These are phyloP conservation scores for Rutilus rutilus DNA, from an alignment of 2,113 vertebrate species.

Conservation along the genomic window DNA sequence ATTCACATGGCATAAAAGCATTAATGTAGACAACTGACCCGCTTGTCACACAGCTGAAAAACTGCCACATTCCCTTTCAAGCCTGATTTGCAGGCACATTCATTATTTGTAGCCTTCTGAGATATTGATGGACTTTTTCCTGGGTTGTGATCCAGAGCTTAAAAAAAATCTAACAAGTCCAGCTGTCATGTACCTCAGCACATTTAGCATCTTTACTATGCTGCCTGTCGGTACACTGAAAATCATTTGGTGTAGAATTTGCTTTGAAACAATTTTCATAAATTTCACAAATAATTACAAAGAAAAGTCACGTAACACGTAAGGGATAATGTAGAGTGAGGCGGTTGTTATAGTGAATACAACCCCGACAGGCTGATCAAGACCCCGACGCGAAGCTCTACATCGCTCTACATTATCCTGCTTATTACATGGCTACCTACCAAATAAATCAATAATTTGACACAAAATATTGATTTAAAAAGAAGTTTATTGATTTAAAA, in stretches of 20 bases:
- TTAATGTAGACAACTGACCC: slow-evolving; percentile 22
- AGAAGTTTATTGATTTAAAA: too few relatives aligned
- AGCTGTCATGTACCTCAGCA: neutral
- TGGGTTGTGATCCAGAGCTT: slow-evolving; percentile 3
- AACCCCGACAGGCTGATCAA: too few relatives aligned
- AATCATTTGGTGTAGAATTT: too few relatives aligned
- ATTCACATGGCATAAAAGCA: slow-evolving; percentile 20
- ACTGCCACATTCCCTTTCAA: slow-evolving; percentile 1
- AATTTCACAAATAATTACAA: neutral
- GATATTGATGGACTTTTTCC: neutral
- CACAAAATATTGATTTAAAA: too few relatives aligned
- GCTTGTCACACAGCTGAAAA: neutral
- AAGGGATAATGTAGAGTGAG: too few relatives aligned
- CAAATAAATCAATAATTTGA: too few relatives aligned
- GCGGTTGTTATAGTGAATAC: too few relatives aligned
- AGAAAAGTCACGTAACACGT: neutral
- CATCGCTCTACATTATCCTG: too few relatives aligned
- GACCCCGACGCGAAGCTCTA: too few relatives aligned
- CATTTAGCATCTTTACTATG: neutral
- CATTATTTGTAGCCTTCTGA: slow-evolving; percentile 29
- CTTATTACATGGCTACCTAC: too few relatives aligned
- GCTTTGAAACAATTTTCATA: neutral
- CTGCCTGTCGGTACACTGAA: neutral
- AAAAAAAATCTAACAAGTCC: neutral
- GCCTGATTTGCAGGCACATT: neutral